Percentiles rank a stretch among this genome's conserved stretches.
Evolutionary conservation across 1,140 invertebrate species (phyloP).

Genomic region (Sminthurinus signatus): DNA sequence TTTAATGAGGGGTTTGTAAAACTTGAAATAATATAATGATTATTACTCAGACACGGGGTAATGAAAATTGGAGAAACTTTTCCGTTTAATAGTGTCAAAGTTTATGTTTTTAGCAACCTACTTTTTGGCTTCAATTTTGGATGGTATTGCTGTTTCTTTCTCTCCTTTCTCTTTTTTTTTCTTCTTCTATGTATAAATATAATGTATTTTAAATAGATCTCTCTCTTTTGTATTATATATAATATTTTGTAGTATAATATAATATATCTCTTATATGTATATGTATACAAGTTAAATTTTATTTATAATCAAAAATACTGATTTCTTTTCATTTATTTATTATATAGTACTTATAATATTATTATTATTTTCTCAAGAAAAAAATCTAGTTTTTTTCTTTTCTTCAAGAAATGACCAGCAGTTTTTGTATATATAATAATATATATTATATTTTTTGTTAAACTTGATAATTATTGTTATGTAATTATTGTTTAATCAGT

Average conservation of each 20-base stretch:
- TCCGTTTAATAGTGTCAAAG: neutral
- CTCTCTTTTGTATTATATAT: too few species aligned
- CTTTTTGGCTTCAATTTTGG: neutral
- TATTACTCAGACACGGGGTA: neutral
- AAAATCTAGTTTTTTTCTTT: too few species aligned
- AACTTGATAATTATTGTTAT: neutral
- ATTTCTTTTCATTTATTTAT: too few species aligned
- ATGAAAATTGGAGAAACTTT: neutral
- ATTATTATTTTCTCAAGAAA: too few species aligned
- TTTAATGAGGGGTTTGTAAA: neutral
- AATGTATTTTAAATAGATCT: too few species aligned
- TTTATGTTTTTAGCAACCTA: slow-evolving; percentile 9
- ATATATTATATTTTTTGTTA: neutral
- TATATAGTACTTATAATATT: too few species aligned
- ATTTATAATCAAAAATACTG: too few species aligned
- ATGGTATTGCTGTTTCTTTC: neutral
- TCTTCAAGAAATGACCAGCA: neutral
- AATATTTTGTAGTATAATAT: too few species aligned
- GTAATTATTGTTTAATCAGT: neutral
- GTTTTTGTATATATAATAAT: neutral
- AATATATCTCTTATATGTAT: neutral
- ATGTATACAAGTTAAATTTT: neutral
- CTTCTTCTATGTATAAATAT: neutral
- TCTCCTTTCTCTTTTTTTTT: slow-evolving; percentile 1
- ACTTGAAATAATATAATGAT: neutral